Evolutionary conservation across 1,140 invertebrate genomes (phyloP).

Genomic region (Zophobas morio): DNA sequence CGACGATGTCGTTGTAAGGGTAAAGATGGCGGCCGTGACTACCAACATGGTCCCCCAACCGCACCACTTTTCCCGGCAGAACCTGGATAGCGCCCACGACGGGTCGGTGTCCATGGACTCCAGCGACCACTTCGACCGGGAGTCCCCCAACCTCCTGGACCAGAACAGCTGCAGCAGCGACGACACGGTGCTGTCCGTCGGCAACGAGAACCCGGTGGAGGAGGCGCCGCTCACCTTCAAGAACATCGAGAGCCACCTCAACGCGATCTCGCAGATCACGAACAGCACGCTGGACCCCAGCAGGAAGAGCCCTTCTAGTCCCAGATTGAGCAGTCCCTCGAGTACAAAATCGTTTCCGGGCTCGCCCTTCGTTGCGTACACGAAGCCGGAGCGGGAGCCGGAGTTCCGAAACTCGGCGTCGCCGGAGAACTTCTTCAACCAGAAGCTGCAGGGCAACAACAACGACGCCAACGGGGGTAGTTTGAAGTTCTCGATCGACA

Average conservation of each 20-base stretch:
- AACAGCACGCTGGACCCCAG: slow-evolving; percentile 62
- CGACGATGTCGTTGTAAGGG: slow-evolving; percentile 20
- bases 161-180: slow-evolving; percentile 76
- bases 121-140: slow-evolving; percentile 62
- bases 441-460: slow-evolving; percentile 62
- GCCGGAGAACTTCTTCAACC: slow-evolving; percentile 59
- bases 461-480: slow-evolving; percentile 75
- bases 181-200: slow-evolving; percentile 77
- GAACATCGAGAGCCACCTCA: slow-evolving; percentile 74
- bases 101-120: slow-evolving; percentile 66
- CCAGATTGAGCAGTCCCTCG: slow-evolving; percentile 59
- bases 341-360: slow-evolving; percentile 60
- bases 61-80: slow-evolving; percentile 57
- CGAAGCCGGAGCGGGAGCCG: slow-evolving; percentile 26
- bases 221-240: slow-evolving; percentile 69
- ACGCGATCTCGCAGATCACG: slow-evolving; percentile 73
- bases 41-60: slow-evolving; percentile 59
- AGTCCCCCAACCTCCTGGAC: slow-evolving; percentile 58
- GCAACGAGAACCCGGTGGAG: slow-evolving; percentile 71
- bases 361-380: slow-evolving; percentile 26
- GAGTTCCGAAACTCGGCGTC: slow-evolving; percentile 57
- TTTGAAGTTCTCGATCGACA: slow-evolving; percentile 93
- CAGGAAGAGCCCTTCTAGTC: slow-evolving; percentile 58
- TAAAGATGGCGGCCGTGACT: slow-evolving; percentile 64
- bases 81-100: slow-evolving; percentile 61